Evolutionary conservation across 2,888 invertebrate species (phyloP), one percentile per base, ranked within the genome.

Genomic region (Thumatha senex): DNA sequence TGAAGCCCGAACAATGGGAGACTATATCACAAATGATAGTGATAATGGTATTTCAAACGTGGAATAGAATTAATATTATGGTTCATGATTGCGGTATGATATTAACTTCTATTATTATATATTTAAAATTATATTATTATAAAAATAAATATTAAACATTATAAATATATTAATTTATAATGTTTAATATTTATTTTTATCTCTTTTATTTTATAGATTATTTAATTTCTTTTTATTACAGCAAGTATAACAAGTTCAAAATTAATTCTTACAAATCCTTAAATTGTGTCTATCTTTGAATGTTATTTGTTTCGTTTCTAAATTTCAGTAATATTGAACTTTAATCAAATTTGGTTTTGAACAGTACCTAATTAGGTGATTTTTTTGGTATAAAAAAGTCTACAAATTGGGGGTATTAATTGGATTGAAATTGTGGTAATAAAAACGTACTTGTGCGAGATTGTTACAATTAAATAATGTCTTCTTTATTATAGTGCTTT

Each of bases 341-440:
- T 80, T 56, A 64, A 44, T 64, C 73, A 65, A 55, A 60, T 67
- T 56, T 56, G 60, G 77, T 63, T 42, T 1, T 40, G 69, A 33
- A 54, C 54, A 54, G 87, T 74, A 85, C 87, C 81, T 74, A 79
- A 75, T 87, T 89, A 67, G 76, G 78, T 84, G 87, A 71, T 82
- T 90, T 89, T 90, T 89, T 87, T 61, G 24, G 7, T 24, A 7
- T 68, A 71, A 86, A 89, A 89, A 90, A 86, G 73, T 84, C 86
- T 76, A 86, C 59, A 73, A 89, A 83, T 84, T 72, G 80, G 85
- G 87, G 51, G 85, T 59, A 40, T 13, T 40, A n/a, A n/a, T 46
- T 57, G 35, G 49, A 39, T 48, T 8, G 41, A 15, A 35, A 39
- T 51, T 56, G 55, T 55, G 39, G 44, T 61, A 40, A 49, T 54